Percentiles rank a stretch among this genome's conserved stretches.
phyloP scores from a whole-genome alignment of 2,888 invertebrate genomes.

The Drosophila nr. medialis region DNA sequence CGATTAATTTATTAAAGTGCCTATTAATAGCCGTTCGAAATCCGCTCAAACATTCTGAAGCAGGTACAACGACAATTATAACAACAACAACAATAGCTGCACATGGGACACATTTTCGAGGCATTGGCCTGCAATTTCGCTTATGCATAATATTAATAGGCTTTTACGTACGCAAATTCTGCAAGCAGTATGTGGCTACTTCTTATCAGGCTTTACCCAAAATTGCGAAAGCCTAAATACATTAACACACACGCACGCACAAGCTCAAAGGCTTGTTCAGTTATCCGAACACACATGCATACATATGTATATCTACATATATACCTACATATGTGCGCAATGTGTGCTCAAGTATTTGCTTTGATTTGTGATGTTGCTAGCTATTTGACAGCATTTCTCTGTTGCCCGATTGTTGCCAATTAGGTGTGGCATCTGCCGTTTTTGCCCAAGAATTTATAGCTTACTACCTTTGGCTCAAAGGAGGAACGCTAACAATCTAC shows the following conservation, averaged over 20 bases:
- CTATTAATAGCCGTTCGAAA: conserved; percentile 48
- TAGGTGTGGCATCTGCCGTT: conserved; percentile 8
- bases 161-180: conserved; percentile 48
- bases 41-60: conserved; percentile 31
- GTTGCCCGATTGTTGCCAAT: conserved; percentile 7
- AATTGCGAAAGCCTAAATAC: conserved; percentile 62
- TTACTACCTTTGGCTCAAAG: conserved; percentile 2
- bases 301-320: not conserved
- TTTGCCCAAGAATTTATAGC: not conserved
- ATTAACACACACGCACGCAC: conserved; percentile 16
- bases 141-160: conserved; percentile 74
- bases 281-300: not conserved
- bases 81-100: conserved; percentile 24
- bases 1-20: conserved; percentile 73
- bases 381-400: conserved; percentile 2
- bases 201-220: conserved; percentile 40
- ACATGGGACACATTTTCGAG: conserved; percentile 56
- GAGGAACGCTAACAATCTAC: conserved; percentile 1
- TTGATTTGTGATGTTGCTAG: conserved; percentile 12
- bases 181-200: conserved; percentile 19
- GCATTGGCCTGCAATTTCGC: conserved; percentile 52
- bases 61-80: conserved; percentile 13
- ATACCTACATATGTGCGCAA: not conserved
- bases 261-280: conserved; percentile 2
- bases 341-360: conserved; percentile 5